A percentile compares a stretch with the other conserved stretches of the same genome.
These are phyloP conservation scores for Collichthys lucidus DNA, from an alignment of 2,113 vertebrate species.

Conservation along the genomic window DNA sequence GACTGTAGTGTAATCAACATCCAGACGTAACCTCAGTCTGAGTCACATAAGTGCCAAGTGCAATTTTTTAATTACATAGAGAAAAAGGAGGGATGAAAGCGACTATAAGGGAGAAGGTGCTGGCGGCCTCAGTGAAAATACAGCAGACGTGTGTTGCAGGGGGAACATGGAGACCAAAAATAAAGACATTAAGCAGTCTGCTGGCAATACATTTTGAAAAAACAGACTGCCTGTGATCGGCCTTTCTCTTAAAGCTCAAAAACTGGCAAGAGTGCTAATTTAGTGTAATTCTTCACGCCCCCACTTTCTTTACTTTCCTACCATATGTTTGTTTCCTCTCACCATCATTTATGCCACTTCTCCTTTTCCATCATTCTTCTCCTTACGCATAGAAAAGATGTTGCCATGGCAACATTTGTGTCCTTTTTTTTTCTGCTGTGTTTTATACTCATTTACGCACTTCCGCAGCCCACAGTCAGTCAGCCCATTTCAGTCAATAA, in stretches of 20 bases:
- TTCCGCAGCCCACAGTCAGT: constrained; percentile 22
- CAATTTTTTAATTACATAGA: constrained; percentile 13
- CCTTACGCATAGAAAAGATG: constrained; percentile 18
- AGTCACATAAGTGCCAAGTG: neutral
- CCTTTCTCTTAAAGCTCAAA: neutral
- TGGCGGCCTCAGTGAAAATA: neutral
- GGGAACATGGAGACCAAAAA: neutral
- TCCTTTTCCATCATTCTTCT: neutral
- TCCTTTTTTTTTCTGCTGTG: constrained; percentile 4
- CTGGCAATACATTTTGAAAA: neutral
- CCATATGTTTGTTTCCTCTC: constrained; percentile 21
- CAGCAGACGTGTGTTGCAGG: neutral
- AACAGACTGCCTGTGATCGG: neutral
- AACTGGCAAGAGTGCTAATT: neutral
- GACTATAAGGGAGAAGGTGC: neutral
- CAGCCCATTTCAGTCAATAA: neutral
- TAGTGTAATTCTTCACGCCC: neutral
- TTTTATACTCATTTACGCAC: constrained; percentile 19
- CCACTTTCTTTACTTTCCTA: neutral
- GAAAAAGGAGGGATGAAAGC: neutral
- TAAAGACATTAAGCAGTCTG: neutral
- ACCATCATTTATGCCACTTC: constrained; percentile 18
- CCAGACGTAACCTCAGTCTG: neutral
- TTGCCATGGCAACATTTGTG: constrained; percentile 47
- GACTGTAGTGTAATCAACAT: constrained; percentile 16